These are phyloP conservation scores for Mormyrus iriodes DNA, from an alignment of 2,113 vertebrate species.

Conservation along the genomic window DNA sequence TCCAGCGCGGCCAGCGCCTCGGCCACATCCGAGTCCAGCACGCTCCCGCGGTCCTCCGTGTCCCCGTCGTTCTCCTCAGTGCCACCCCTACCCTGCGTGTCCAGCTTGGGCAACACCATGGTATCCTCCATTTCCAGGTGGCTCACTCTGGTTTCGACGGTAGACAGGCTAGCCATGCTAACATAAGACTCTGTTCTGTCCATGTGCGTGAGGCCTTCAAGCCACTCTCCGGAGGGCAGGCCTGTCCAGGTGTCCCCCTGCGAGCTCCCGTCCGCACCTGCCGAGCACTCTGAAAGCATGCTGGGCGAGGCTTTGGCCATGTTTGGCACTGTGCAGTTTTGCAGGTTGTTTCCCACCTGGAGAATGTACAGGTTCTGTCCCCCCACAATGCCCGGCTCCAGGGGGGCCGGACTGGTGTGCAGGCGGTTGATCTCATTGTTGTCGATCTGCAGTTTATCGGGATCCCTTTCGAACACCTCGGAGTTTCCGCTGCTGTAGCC, in stretches of 20 bases:
- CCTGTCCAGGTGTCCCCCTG: constrained; percentile 48
- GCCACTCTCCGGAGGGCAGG: constrained; percentile 47
- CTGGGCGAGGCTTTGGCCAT: background rate
- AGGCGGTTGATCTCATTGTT: constrained; percentile 66
- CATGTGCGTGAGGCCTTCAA: constrained; percentile 55
- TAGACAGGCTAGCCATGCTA: constrained; percentile 64
- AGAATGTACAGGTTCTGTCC: background rate
- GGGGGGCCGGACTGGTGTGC: constrained; percentile 21
- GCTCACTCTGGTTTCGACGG: constrained; percentile 47
- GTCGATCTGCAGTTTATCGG: constrained; percentile 56
- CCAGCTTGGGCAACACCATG: background rate
- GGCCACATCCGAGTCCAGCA: constrained; percentile 79
- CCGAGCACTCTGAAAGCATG: background rate
- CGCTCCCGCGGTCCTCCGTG: constrained; percentile 42
- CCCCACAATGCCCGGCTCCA: background rate
- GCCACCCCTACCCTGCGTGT: background rate
- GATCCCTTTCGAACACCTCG: constrained; percentile 43
- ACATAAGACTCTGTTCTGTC: constrained; percentile 56
- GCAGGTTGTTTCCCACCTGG: background rate
- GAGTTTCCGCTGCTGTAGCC: constrained; percentile 48
- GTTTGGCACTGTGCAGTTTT: background rate
- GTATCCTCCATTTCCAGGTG: background rate
- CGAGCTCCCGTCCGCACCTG: background rate
- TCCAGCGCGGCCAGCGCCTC: constrained; percentile 87
- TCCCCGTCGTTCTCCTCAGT: constrained; percentile 33